Evolutionary conservation across 1,140 invertebrate genomes (phyloP).

Genomic region (Eurosta solidaginis): DNA sequence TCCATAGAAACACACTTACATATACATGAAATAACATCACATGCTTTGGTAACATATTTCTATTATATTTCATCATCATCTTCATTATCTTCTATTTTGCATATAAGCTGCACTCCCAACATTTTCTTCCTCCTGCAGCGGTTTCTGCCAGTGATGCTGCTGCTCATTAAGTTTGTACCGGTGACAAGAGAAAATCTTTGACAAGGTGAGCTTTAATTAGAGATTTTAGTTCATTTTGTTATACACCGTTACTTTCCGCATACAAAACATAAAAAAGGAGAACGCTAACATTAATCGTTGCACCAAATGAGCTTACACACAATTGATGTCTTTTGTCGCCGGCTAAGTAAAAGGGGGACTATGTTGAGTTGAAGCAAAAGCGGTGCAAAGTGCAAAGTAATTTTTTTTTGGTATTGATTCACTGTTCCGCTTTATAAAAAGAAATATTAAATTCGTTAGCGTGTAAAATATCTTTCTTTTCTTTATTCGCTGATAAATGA

Average conservation of each 20-base stretch:
- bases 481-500: neutral
- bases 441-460: conserved; percentile 18
- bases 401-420: neutral
- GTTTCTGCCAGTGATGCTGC: neutral
- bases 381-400: neutral
- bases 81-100: conserved; percentile 5
- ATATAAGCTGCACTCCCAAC: neutral
- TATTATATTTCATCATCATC: neutral
- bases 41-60: neutral
- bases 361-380: neutral
- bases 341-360: neutral
- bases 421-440: neutral
- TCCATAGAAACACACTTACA: neutral
- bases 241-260: neutral
- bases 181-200: neutral
- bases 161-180: conserved; percentile 5
- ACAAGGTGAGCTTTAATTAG: conserved; percentile 24
- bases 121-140: neutral
- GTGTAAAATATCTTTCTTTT: neutral
- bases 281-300: conserved; percentile 17
- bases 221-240: neutral
- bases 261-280: too few relatives aligned
- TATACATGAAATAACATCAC: neutral
- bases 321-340: conserved; percentile 22
- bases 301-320: conserved; percentile 20